phyloP scores from a whole-genome alignment of 1,140 invertebrate genomes.

The Anadara kagoshimensis region DNA sequence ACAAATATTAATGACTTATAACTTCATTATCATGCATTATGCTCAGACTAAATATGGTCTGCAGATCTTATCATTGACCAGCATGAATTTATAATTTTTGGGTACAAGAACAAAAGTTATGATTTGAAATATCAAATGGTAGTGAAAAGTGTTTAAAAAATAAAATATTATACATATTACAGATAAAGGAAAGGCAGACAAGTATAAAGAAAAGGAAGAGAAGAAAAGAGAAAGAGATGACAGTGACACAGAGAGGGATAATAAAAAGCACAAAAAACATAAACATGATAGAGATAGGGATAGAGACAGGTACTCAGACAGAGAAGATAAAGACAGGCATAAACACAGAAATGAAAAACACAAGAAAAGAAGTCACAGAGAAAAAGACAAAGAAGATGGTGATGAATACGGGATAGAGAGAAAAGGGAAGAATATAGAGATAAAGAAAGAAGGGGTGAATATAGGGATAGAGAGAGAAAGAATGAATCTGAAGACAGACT shows the following conservation, averaged over 20 bases:
- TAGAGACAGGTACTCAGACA: slow-evolving; percentile 7
- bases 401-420: slow-evolving; percentile 20
- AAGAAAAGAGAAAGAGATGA: slow-evolving; percentile 31
- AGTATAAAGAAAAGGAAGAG: slow-evolving; percentile 65
- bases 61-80: too few species aligned
- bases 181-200: slow-evolving; percentile 67
- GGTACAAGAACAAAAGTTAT: too few species aligned
- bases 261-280: slow-evolving; percentile 35
- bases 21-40: too few species aligned
- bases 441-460: neutral
- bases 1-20: too few species aligned
- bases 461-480: neutral
- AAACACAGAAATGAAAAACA: slow-evolving; percentile 22
- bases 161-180: neutral
- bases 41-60: too few species aligned
- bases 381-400: slow-evolving; percentile 1
- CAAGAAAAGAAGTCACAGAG: slow-evolving; percentile 29
- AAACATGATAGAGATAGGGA: slow-evolving; percentile 25
- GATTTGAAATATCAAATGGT: too few species aligned
- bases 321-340: slow-evolving; percentile 12
- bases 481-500: neutral
- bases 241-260: slow-evolving; percentile 2
- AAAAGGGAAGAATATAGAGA: slow-evolving; percentile 26
- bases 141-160: too few species aligned
- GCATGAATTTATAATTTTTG: too few species aligned